Evolutionary conservation across 2,888 invertebrate species (phyloP), one percentile per base, ranked within the genome.

Genomic region (Tridacna gigas): DNA sequence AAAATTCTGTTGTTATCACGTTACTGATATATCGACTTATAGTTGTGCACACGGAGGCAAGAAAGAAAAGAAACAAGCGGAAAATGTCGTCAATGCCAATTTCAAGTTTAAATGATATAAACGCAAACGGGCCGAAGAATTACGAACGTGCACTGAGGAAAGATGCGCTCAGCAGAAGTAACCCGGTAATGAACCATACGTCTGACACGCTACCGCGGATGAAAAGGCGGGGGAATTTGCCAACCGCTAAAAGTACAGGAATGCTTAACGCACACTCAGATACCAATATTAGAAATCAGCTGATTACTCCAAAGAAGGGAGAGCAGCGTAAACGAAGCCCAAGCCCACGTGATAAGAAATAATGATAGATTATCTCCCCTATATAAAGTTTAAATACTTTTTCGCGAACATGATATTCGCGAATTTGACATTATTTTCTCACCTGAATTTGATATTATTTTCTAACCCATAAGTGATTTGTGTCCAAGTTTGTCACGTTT

Each of bases 1-100:
- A 98, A 95, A 98, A 97, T 92, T 97, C 97, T 0, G 95, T 98
- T 94, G 98, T 99, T 15, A 98, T 98, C 83, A 95, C 98, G 0
- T 96, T 99, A 0, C 97, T 98, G 94, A 95, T 98, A 80, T 98
- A 98, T 93, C 96, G 98, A 11, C 95, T 98, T 0, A 97, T 93
- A 47, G 94, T 95, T 1, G 86, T 90, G 15, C 88, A 90, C 20
- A 77, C 76, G 5, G 88, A 86, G 51, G 80, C 84, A 2, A 77
- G 74, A 47, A 84, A 82, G 69, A 79, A 77, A 60, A 45, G 65
- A 63, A 51, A 76, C 25, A 85, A 85, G 61, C 77, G 77, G 45
- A 73, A 37, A 63, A 67, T 78, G 65, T 47, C 56, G 0, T 69
- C 75, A 11, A 47, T 79, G n/a, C 37, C 80, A 4, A 74, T 77